These are phyloP conservation scores for Ophion costatus DNA, from an alignment of 2,888 invertebrate genomes.

Conservation along the genomic window DNA sequence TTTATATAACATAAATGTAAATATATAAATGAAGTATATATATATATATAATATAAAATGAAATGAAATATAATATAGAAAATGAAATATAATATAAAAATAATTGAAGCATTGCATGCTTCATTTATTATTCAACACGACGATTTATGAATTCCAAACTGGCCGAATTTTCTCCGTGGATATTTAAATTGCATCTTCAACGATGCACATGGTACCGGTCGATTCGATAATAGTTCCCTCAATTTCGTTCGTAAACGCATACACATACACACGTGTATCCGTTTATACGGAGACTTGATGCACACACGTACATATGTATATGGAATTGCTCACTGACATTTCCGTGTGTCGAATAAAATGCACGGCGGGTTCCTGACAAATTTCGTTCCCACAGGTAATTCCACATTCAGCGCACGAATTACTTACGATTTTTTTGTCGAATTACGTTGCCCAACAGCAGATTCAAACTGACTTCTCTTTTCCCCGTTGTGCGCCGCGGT, in stretches of 20 bases:
- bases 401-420: slow-evolving; percentile 55
- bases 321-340: slow-evolving; percentile 5
- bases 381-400: slow-evolving; percentile 49
- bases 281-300: neutral
- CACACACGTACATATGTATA: neutral
- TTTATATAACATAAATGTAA: too few relatives aligned
- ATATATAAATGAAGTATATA: too few relatives aligned
- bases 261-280: neutral
- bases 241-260: neutral
- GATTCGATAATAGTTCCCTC: neutral
- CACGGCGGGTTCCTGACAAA: slow-evolving; percentile 31
- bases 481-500: neutral
- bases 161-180: too few relatives aligned
- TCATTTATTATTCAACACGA: too few relatives aligned
- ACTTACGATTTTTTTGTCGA: slow-evolving; percentile 53
- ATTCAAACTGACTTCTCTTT: slow-evolving; percentile 40
- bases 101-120: too few relatives aligned
- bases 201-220: too few relatives aligned
- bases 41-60: too few relatives aligned
- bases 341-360: slow-evolving; percentile 34
- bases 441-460: slow-evolving; percentile 28
- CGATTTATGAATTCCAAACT: too few relatives aligned
- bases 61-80: too few relatives aligned
- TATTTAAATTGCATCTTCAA: too few relatives aligned
- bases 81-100: too few relatives aligned